These are phyloP conservation scores for Augochlorella aurata DNA, from an alignment of 2,888 invertebrate genomes.

Conservation along the genomic window DNA sequence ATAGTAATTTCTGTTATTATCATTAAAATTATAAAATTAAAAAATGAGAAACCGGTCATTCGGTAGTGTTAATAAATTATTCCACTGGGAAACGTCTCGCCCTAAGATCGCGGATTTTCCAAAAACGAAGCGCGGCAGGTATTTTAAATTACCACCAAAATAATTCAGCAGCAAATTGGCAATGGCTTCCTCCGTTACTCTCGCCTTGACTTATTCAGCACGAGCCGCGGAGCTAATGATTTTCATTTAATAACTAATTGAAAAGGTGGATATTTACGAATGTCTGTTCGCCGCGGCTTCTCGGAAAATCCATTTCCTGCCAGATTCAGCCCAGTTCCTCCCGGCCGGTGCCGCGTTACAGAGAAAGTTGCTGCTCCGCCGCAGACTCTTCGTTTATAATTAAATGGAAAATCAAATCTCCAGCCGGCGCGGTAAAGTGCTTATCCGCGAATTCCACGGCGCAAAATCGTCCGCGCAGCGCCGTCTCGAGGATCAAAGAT, in stretches of 20 bases:
- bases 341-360: neutral
- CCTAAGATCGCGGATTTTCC: neutral
- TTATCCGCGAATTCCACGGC: neutral
- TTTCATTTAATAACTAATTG: neutral
- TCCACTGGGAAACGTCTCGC: no score
- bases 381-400: slow-evolving; percentile 2
- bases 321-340: neutral
- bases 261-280: neutral
- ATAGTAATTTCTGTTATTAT: no score
- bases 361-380: neutral
- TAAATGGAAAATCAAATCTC: neutral
- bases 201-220: no score
- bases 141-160: neutral
- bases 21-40: no score
- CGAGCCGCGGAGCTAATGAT: neutral
- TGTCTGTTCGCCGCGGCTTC: neutral
- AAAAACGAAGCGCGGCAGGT: neutral
- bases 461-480: neutral
- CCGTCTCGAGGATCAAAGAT: slow-evolving; percentile 1
- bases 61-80: no score
- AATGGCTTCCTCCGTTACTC: neutral
- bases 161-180: neutral
- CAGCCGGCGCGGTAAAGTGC: neutral
- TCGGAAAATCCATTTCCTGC: slow-evolving; percentile 4
- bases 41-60: no score